Percentiles rank a stretch among this genome's conserved stretches.
phyloP scores from a whole-genome alignment of 2,113 vertebrate genomes.

The Pelobates fuscus region DNA sequence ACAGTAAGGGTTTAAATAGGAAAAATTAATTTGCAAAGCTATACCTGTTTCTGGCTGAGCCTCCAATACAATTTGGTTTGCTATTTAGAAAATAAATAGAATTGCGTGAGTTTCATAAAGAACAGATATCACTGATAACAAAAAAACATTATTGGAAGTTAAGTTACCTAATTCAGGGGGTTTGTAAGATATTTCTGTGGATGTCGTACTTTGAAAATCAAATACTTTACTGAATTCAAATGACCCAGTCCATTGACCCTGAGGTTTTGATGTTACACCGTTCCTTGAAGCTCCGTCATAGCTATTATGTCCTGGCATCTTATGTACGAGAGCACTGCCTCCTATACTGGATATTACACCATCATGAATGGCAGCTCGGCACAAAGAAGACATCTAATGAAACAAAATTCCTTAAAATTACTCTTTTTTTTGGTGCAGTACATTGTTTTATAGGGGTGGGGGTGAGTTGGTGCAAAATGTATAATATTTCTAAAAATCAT shows the following conservation, averaged over 20 bases:
- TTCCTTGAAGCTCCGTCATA: slow-evolving; percentile 3
- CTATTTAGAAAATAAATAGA: not conserved
- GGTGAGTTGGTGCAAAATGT: no score
- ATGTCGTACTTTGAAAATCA: not conserved
- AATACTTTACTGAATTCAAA: not conserved
- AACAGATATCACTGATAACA: not conserved
- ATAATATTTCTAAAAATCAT: not conserved
- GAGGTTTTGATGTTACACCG: not conserved
- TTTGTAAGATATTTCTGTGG: not conserved
- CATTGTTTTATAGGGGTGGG: no score
- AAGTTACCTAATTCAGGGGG: not conserved
- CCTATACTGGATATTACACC: not conserved
- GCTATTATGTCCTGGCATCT: not conserved
- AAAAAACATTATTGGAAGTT: not conserved
- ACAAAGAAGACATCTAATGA: slow-evolving; percentile 4
- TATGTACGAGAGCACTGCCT: not conserved
- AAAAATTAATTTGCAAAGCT: no score
- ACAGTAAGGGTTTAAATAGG: no score
- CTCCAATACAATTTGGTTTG: not conserved
- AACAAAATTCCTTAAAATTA: not conserved
- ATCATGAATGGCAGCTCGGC: slow-evolving; percentile 16
- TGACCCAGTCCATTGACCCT: not conserved
- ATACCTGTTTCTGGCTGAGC: not conserved
- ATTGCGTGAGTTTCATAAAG: not conserved
- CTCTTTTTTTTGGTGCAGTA: no score